Evolutionary conservation across 2,888 invertebrate species (phyloP), one percentile per base, ranked within the genome.

Genomic region (Flexamia atlantica): DNA sequence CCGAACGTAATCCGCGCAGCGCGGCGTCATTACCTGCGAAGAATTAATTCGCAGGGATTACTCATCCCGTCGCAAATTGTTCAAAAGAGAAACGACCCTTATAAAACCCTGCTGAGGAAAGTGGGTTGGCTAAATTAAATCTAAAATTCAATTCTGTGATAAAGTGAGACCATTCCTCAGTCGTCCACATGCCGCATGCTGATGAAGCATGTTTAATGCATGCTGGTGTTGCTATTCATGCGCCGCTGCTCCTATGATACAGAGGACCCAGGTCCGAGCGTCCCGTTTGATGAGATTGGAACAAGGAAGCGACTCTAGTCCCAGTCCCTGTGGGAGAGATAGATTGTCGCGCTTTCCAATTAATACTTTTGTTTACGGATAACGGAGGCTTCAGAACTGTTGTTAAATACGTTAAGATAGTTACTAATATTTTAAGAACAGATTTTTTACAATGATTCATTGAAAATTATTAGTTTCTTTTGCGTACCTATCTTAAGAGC

Each of bases 81-180:
- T 23, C 57, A n/a, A 57, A 57, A 57, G 57, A 57, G 20, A 57
- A 7, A 57, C 57, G 57, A 57, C 57, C 23, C 23, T 57, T 23
- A 23, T 23, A 23, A 57, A 57, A 23, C 57, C 57, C 23, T 3
- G 46, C 23, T n/a, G 57, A 57, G 57, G 23, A 30, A 68, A 68
- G 17, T 32, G 32, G 68, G 68, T 68, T 68, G 30, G 68, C 68
- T 17, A 68, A 68, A 68, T 68, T 68, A 68, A 68, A 68, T 68
- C 68, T 68, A 68, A 68, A 30, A 68, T 68, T 68, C 68, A 68
- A 68, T 68, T 68, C 68, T 68, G 7, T 68, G 68, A 68, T 68
- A 32, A 68, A 68, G 30, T 68, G 68, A 17, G 30, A 25, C 68
- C 14, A 68, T 57, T 23, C 14, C 17, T 32, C 30, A 68, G 7